Base-by-base conservation (phyloP, 2,888 invertebrate species). In the Torymus tubicola region DNA sequence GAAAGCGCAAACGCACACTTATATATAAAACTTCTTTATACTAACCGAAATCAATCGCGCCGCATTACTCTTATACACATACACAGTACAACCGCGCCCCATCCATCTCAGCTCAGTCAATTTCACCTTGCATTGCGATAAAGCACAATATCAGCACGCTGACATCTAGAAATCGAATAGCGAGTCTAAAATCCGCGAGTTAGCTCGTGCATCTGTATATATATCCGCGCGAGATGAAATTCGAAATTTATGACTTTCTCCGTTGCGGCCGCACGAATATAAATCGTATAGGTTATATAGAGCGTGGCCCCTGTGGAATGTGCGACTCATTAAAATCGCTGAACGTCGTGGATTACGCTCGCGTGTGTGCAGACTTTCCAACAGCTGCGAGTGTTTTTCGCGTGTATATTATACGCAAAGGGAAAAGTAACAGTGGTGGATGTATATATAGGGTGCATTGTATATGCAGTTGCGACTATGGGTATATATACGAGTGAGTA, bases 281-380 rank as follows among this genome's bases (percentile, higher is more conserved):
- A 76, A 76, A 76, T 76, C 57, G 24, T 42, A 57, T 42, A 57
- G 14, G 63, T 14, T 61, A 76, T 76, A 55, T 76, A 69, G 76
- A 76, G 61, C 76, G 63, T 61, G 55, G 16, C 55, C 12, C 4
- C 18, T n/a, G 42, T 16, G 69, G 69, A 69, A 76, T 76, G 70
- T 50, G 50, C 69, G 77, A 77, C 70, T 77, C 77, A 77, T 77
- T 77, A 77, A 77, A 70, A 70, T 70, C 57, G 68, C 55, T 24
- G 14, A 8, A 12, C 14, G n/a, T 16, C 13, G 42, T 42, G 42
- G 69, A 31, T 16, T 58, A n/a, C 58, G 14, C 42, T 55, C 21
- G 42, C 42, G 42, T 12, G n/a, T n/a, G n/a, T n/a, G n/a, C n/a
- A n/a, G 60, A 71, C 71, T 71, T 71, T 71, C 71, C 55, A 63